phyloP scores from a whole-genome alignment of 2,888 invertebrate species.

The Drosophila colorata region DNA sequence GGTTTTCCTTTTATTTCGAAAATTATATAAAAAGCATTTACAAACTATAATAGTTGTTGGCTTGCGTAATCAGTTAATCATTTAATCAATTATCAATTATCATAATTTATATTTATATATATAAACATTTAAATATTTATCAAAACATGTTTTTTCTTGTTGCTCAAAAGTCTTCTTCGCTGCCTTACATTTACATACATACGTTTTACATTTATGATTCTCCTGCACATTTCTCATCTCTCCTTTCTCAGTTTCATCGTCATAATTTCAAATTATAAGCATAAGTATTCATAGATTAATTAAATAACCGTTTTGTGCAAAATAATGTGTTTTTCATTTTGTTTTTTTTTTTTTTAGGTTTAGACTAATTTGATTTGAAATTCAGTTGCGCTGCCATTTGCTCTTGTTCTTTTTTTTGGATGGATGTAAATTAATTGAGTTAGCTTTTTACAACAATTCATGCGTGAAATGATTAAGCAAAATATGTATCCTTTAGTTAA shows the following conservation, averaged over 20 bases:
- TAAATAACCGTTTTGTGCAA: slow-evolving; percentile 71
- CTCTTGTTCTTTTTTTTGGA: slow-evolving; percentile 60
- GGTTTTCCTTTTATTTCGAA: slow-evolving; percentile 71
- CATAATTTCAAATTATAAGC: slow-evolving; percentile 64
- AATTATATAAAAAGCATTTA: slow-evolving; percentile 81
- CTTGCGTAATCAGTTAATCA: slow-evolving; percentile 76
- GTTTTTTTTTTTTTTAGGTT: slow-evolving; percentile 30
- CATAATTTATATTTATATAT: slow-evolving; percentile 59
- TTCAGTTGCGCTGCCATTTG: slow-evolving; percentile 77
- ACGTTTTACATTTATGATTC: slow-evolving; percentile 70
- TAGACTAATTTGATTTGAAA: slow-evolving; percentile 79
- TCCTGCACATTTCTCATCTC: slow-evolving; percentile 43
- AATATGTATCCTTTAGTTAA: slow-evolving; percentile 48
- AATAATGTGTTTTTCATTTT: slow-evolving; percentile 51
- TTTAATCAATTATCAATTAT: slow-evolving; percentile 65
- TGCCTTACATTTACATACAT: slow-evolving; percentile 75
- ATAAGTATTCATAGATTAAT: slow-evolving; percentile 55
- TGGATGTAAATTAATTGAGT: slow-evolving; percentile 75
- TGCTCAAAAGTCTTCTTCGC: slow-evolving; percentile 81
- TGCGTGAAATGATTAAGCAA: slow-evolving; percentile 71
- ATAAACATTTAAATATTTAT: slow-evolving; percentile 82
- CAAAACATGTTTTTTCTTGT: slow-evolving; percentile 82
- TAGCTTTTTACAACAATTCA: slow-evolving; percentile 68
- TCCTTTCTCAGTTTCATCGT: slow-evolving; percentile 15
- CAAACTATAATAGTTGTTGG: slow-evolving; percentile 81